These are phyloP conservation scores for Centropristis striata DNA, from an alignment of 2,113 vertebrate species.

Conservation along the genomic window DNA sequence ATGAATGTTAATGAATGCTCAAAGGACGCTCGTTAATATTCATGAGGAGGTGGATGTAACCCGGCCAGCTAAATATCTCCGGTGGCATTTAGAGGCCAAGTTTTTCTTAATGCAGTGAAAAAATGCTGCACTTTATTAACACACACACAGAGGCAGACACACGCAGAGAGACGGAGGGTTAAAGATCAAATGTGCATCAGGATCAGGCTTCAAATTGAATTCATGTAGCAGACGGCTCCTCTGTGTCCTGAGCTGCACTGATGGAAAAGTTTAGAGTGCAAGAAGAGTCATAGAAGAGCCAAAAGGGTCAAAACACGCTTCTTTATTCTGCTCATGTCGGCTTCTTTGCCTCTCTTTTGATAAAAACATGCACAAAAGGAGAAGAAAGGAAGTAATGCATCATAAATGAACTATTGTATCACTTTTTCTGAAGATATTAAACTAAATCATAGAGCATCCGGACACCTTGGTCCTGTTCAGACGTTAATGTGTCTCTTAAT, in stretches of 20 bases:
- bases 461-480: no score
- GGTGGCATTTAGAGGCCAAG: conserved; percentile 43
- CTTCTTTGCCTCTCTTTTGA: no score
- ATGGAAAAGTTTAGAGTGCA: background rate
- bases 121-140: conserved; percentile 4
- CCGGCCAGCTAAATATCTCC: background rate
- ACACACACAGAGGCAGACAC: conserved; percentile 22
- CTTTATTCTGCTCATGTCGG: no score
- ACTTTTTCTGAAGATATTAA: no score
- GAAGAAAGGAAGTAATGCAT: no score
- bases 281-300: background rate
- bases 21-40: conserved; percentile 51
- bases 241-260: background rate
- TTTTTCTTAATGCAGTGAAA: conserved; percentile 31
- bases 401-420: no score
- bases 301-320: background rate
- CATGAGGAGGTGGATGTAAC: conserved; percentile 43
- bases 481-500: no score
- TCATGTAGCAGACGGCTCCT: conserved; percentile 9
- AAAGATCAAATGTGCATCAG: conserved; percentile 6
- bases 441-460: no score
- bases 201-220: conserved; percentile 6
- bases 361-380: no score
- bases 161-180: conserved; percentile 19
- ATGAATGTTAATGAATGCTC: conserved; percentile 64